Evolutionary conservation across 2,888 invertebrate genomes (phyloP), one percentile per base, ranked within the genome.

Genomic region (Netelia virgata): DNA sequence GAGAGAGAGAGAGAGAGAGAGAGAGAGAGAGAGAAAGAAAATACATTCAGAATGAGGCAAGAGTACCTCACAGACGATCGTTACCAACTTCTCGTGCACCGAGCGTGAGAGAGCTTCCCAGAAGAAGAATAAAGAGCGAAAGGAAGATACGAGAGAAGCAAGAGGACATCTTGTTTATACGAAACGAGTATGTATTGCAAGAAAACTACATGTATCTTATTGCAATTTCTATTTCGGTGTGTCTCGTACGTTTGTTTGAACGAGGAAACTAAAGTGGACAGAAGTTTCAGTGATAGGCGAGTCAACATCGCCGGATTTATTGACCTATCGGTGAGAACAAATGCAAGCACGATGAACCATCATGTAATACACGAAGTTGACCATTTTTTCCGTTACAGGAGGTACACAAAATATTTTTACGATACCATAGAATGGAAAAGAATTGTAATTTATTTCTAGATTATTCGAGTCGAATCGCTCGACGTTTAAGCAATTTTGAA

Each of bases 11-110:
- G 47, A 64, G 61, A 61, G 20, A 47, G 57, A 50, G 78, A 61
- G 36, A 23, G 69, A 70, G 75, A 47, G 55, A 23, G 66, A 8
- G 3, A 8, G 64, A 43, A 82, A 66, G 72, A 82, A 63, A 72
- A 84, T 77, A 76, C 73, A 86, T 82, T 76, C 82, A 43, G 63
- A 43, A 70, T 43, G 36, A 66, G 1, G 36, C 59, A 72, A 84
- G 76, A 75, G 81, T 55, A 69, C 23, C 74, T 53, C 57, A 63
- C 70, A 55, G 55, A 47, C 74, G 74, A 82, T 78, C 82, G 77
- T 78, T 74, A 78, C 68, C 43, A 77, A 82, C 82, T 82, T 82
- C 73, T 77, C 16, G 28, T 3, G 43, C 6, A 50, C 18, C 28
- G n/a, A 61, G 70, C 61, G 43, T 41, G 41, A 69, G 55, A 57